Evolutionary conservation across 37 sponge, comb jelly and placozoan genomes (phyloP), one percentile per base, ranked within the genome.

Genomic region (Chondrosia reniformis): DNA sequence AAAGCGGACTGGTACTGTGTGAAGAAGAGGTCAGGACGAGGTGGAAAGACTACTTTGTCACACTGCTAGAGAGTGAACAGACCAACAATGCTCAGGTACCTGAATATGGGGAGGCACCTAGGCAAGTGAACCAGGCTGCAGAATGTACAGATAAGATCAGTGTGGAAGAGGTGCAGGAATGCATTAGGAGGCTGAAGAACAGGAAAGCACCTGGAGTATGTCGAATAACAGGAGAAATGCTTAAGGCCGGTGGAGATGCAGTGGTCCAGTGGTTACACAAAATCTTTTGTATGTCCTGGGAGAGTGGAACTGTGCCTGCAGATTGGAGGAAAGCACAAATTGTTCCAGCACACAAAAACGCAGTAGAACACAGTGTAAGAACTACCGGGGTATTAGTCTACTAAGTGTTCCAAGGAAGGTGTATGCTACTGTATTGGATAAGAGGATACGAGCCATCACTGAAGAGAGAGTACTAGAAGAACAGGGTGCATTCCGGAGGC

Each of bases 351-450:
- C 72, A 69, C 72, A 69, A 69, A 69, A 69, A 44, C 44, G 72
- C 41, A 69, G 72, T 24, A 41, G 43, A 38, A 43, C 72, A 43
- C 44, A 69, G 44, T 69, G 72, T 25, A 44, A 69, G 44, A 69
- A 69, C 66, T 64, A 64, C 72, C 39, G 72, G 72, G 72, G 72
- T 44, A 69, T 69, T 69, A 44, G 44, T 0, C 72, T 69, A 41
- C 42, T 69, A 44, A 69, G 66, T 36, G 33, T 64, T 36, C 66
- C 66, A 33, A 64, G 66, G 34, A 64, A 64, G 66, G 66, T 64
- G 33, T 64, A 34, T 15, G 36, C 66, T 15, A 33, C 36, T 64
- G 33, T 64, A 34, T 36, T 64, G 6, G 34, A 34, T 33, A 64
- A 64, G 34, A 4, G 66, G 66, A 13, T 64, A n/a, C n/a, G n/a